These are phyloP conservation scores for Otocyon megalotis DNA, from an alignment of 2,113 vertebrate species.

Conservation along the genomic window DNA sequence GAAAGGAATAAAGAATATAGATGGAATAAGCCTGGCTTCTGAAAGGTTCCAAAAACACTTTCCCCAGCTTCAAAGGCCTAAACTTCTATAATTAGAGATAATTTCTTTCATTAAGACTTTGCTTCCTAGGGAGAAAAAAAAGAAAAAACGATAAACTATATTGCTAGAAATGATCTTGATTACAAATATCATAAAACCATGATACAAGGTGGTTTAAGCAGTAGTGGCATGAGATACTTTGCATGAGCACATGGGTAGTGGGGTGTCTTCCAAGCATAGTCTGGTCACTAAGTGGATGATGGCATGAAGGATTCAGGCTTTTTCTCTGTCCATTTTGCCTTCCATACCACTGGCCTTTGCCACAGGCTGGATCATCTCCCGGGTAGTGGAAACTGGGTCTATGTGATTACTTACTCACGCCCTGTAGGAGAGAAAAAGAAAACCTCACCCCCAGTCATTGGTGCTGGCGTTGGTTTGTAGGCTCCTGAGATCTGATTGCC, in stretches of 20 bases:
- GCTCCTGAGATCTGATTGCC: background rate
- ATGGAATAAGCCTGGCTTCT: background rate
- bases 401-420: background rate
- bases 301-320: background rate
- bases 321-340: background rate
- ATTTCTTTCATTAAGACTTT: slow-evolving; percentile 7
- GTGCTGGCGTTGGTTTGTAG: background rate
- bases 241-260: background rate
- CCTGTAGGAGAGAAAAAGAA: background rate
- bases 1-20: background rate
- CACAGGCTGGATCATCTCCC: background rate
- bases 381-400: fast-evolving
- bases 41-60: background rate
- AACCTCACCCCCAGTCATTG: background rate
- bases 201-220: too few relatives aligned
- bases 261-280: fast-evolving
- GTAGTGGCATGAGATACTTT: background rate
- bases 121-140: background rate
- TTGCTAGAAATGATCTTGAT: background rate
- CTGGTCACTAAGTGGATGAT: too few relatives aligned
- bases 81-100: background rate
- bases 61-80: background rate
- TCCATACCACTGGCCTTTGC: background rate
- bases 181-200: background rate
- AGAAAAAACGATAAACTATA: background rate